Evolutionary conservation across 2,888 invertebrate species (phyloP).

Genomic region (Apotomis betuletana): DNA sequence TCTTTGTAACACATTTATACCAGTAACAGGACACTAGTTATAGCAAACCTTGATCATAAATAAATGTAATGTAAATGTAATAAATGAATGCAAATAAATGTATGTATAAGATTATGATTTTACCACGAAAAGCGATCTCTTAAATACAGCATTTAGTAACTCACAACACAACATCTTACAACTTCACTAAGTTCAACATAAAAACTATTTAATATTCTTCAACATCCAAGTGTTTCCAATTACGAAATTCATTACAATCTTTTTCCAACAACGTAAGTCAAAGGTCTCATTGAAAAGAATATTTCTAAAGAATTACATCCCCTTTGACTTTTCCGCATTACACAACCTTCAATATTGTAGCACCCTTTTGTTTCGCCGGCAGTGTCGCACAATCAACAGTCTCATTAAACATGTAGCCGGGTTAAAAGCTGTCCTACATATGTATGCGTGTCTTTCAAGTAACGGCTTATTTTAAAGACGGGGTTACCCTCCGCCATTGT

Average conservation of each 20-base stretch:
- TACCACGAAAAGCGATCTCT: too few relatives aligned
- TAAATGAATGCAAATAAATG: too few relatives aligned
- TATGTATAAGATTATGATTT: too few relatives aligned
- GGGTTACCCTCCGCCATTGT: slow-evolving; percentile 13
- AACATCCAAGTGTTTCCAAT: neutral
- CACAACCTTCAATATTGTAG: slow-evolving; percentile 13
- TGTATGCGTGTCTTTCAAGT: slow-evolving; percentile 6
- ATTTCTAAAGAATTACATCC: neutral
- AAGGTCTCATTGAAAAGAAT: slow-evolving; percentile 13
- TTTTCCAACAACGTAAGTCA: neutral
- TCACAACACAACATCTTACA: neutral
- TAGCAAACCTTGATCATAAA: too few relatives aligned
- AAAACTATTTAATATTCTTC: neutral
- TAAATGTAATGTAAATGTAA: too few relatives aligned
- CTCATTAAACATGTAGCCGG: slow-evolving; percentile 29
- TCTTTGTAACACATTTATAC: too few relatives aligned
- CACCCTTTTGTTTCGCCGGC: slow-evolving; percentile 15
- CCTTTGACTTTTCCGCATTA: slow-evolving; percentile 13
- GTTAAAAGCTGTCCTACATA: slow-evolving; percentile 32
- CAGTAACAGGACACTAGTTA: too few relatives aligned
- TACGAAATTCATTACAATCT: neutral
- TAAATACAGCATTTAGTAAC: too few relatives aligned
- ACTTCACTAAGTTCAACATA: neutral
- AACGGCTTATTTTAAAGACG: slow-evolving; percentile 29
- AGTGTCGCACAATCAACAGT: slow-evolving; percentile 29